These are phyloP conservation scores for Monochamus alternatus DNA, from an alignment of 2,888 invertebrate species.

Conservation along the genomic window DNA sequence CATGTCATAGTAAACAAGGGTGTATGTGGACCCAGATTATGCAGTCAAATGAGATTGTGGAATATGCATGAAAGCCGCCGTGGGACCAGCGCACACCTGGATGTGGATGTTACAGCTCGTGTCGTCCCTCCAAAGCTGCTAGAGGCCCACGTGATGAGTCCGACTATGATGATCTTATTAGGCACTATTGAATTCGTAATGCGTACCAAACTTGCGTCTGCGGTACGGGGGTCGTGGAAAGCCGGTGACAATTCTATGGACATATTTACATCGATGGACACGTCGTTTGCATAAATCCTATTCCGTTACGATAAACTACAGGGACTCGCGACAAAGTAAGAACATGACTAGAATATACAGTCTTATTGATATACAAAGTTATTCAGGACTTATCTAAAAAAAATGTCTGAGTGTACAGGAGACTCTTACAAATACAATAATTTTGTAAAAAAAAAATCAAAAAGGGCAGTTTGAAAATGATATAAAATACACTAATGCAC, in stretches of 20 bases:
- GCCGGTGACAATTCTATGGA: not conserved
- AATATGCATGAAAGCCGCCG: constrained; percentile 69
- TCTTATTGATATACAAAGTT: too few species aligned
- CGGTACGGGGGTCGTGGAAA: not conserved
- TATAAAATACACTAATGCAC: too few species aligned
- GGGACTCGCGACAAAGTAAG: too few species aligned
- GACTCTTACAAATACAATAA: too few species aligned
- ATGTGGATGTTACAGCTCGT: constrained; percentile 31
- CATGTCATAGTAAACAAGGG: constrained; percentile 67
- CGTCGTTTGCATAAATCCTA: too few species aligned
- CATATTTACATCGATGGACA: too few species aligned
- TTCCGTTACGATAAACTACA: too few species aligned
- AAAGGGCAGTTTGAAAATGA: too few species aligned
- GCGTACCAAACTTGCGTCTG: constrained; percentile 43
- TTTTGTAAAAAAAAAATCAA: too few species aligned
- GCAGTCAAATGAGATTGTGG: constrained; percentile 70
- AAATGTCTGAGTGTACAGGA: too few species aligned
- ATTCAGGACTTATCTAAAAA: too few species aligned
- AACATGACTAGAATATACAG: too few species aligned
- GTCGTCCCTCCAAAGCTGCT: constrained; percentile 27
- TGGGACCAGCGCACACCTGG: constrained; percentile 58
- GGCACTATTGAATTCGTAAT: constrained; percentile 65
- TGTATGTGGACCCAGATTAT: constrained; percentile 67
- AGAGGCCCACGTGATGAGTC: constrained; percentile 33
- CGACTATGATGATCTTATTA: constrained; percentile 62